Percentiles rank a stretch among this genome's conserved stretches.
phyloP scores from a whole-genome alignment of 2,113 vertebrate genomes.

The Castor canadensis region DNA sequence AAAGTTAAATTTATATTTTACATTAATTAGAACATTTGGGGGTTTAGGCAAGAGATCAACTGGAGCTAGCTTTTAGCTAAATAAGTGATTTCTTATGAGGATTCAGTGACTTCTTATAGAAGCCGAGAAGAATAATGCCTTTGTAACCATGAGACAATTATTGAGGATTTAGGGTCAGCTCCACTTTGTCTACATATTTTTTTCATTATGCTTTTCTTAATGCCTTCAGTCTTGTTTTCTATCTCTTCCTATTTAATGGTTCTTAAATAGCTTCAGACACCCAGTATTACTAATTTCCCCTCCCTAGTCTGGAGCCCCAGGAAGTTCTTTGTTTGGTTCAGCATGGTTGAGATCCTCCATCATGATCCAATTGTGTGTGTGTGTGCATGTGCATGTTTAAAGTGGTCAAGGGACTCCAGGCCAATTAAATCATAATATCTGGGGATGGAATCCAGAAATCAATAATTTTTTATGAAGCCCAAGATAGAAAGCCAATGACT shows the following conservation, averaged over 20 bases:
- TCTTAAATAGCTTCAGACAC: background rate
- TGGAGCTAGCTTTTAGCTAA: background rate
- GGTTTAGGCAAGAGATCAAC: background rate
- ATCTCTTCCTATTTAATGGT: background rate
- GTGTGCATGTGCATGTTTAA: too few relatives aligned
- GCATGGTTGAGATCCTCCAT: background rate
- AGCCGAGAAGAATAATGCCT: background rate
- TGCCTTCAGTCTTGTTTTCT: background rate
- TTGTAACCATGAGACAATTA: background rate
- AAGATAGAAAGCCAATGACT: background rate
- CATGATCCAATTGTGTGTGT: too few relatives aligned
- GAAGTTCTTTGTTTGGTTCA: background rate
- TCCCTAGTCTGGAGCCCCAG: background rate
- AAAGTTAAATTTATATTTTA: background rate
- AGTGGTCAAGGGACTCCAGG: too few relatives aligned
- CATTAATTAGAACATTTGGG: background rate
- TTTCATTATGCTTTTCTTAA: background rate
- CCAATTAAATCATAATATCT: too few relatives aligned
- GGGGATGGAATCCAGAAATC: background rate
- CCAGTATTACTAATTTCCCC: background rate
- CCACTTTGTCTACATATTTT: background rate
- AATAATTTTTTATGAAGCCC: too few relatives aligned
- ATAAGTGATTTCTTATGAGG: background rate
- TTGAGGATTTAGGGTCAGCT: background rate
- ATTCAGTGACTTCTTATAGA: background rate